Evolutionary conservation across 2,888 invertebrate genomes (phyloP), one percentile per base, ranked within the genome.

Genomic region (Megamerina dolium): DNA sequence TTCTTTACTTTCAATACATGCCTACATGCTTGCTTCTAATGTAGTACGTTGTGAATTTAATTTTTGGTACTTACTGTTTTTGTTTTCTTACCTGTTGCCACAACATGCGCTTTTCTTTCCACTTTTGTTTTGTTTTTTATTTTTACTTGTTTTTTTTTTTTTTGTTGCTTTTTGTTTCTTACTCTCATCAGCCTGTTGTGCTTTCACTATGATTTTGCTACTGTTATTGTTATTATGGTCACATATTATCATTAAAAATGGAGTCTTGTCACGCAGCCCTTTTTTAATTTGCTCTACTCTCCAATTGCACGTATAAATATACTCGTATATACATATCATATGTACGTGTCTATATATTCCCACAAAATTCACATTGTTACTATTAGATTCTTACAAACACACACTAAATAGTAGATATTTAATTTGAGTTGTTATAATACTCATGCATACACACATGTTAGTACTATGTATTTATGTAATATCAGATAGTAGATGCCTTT

Each of bases 231-330:
- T 55, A 43, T 32, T 44, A 33, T 37, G 58, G 55, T 56, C 58
- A 59, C 58, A 56, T 62, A 60, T 57, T 59, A 62, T 62, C 63
- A 63, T 63, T 63, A 61, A 62, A 60, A 66, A 64, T 64, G 60
- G 62, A 60, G 56, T 60, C 59, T 62, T 64, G 64, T 64, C 66
- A 66, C 64, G 64, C 64, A 64, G 64, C 59, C 47, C 36, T 40
- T 38, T 48, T 48, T 17, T 14, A 14, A n/a, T 32, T 17, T 38
- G 30, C 35, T n/a, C 37, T n/a, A 29, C 57, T 55, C 55, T 45
- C 59, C 55, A 52, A 46, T 41, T 23, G 43, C 38, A 18, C 18
- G 6, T 8, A 18, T 12, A 18, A 8, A 8, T 23, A 13, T 19
- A 12, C 4, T n/a, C 5, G 9, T 13, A 14, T 36, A 17, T 14